A percentile compares a stretch with the other conserved stretches of the same genome.
These are phyloP conservation scores for Naso thynnoides DNA, from an alignment of 2,797 vertebrate genomes.

Conservation along the genomic window DNA sequence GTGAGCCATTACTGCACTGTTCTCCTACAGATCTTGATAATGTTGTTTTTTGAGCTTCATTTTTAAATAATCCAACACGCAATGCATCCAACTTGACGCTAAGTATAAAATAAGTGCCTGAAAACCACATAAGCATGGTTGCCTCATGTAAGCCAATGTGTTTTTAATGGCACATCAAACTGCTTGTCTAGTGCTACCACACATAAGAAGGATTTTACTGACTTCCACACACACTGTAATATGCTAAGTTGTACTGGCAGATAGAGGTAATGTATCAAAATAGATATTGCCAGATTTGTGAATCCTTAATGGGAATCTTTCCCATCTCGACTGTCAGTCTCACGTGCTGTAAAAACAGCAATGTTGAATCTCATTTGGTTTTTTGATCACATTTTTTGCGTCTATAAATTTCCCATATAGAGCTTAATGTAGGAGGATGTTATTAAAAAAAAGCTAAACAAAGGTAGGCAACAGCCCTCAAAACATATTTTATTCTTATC, in stretches of 20 bases:
- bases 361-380: too few relatives aligned
- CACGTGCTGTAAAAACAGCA: too few relatives aligned
- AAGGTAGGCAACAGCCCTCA: too few relatives aligned
- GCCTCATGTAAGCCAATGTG: background rate
- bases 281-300: background rate
- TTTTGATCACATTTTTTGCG: too few relatives aligned
- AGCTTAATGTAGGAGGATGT: too few relatives aligned
- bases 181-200: too few relatives aligned
- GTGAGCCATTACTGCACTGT: background rate
- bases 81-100: background rate
- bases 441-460: too few relatives aligned
- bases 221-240: background rate
- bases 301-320: background rate
- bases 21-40: background rate
- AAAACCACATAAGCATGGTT: background rate
- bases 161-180: background rate
- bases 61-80: background rate
- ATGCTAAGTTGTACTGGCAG: background rate
- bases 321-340: background rate
- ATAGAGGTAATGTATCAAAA: background rate
- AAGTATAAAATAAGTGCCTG: background rate
- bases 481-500: too few relatives aligned
- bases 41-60: background rate
- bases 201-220: background rate
- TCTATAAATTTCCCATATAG: too few relatives aligned